These are phyloP conservation scores for Helarctos malayanus DNA, from an alignment of 2,797 vertebrate genomes.

Conservation along the genomic window DNA sequence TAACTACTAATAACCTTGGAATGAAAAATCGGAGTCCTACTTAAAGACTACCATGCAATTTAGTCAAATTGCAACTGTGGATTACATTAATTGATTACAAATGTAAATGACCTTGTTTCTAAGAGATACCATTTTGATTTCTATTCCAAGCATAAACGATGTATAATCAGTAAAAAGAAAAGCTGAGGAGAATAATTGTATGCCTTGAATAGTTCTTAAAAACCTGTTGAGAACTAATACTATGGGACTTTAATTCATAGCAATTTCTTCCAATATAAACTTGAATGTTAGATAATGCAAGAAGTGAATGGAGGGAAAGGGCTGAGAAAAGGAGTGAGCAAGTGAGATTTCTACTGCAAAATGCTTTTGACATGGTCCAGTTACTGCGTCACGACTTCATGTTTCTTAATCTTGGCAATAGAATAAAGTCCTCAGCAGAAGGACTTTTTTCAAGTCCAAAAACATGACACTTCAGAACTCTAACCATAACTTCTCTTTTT, in stretches of 20 bases:
- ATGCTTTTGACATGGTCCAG: conserved; percentile 86
- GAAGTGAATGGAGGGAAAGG: conserved; percentile 50
- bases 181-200: conserved; percentile 28
- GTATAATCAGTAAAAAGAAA: conserved; percentile 61
- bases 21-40: conserved; percentile 29
- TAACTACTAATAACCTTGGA: conserved; percentile 42
- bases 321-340: conserved; percentile 21
- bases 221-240: background rate
- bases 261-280: conserved; percentile 70
- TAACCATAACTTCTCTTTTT: conserved; percentile 89
- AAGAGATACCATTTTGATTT: conserved; percentile 53
- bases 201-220: conserved; percentile 9
- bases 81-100: conserved; percentile 64
- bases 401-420: conserved; percentile 90
- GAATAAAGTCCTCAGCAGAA: conserved; percentile 90
- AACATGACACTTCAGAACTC: conserved; percentile 88
- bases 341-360: conserved; percentile 76
- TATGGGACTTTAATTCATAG: background rate
- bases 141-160: background rate
- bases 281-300: conserved; percentile 75
- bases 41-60: conserved; percentile 48
- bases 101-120: conserved; percentile 54
- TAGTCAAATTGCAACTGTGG: conserved; percentile 48
- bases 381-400: conserved; percentile 86
- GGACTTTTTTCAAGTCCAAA: conserved; percentile 88